Evolutionary conservation across 2,797 vertebrate species (phyloP).

Genomic region (Gobio occitaniae): DNA sequence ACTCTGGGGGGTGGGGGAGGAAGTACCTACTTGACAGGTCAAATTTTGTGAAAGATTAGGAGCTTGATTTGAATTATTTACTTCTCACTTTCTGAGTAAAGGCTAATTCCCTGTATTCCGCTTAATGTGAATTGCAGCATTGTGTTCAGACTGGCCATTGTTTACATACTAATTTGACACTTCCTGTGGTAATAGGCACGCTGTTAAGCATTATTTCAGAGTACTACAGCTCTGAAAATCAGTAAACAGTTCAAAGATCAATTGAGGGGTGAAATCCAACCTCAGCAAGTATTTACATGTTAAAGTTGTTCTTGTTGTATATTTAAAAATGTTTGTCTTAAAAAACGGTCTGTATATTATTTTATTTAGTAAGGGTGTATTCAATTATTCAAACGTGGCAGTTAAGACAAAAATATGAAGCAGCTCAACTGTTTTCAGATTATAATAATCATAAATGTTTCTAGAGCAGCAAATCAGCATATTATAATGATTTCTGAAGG

Average conservation of each 20-base stretch:
- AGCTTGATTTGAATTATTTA: not conserved
- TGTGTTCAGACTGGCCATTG: not conserved
- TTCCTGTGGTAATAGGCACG: conserved; percentile 8
- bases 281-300: not conserved
- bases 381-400: not conserved
- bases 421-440: not conserved
- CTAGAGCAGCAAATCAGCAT: not conserved
- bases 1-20: not conserved
- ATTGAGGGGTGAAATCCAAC: not conserved
- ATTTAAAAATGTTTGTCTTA: not conserved
- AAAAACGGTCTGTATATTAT: no score
- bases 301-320: not conserved
- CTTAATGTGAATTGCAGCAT: not conserved
- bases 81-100: not conserved
- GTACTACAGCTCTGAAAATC: not conserved
- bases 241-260: conserved; percentile 16
- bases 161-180: not conserved
- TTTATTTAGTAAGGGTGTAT: not conserved
- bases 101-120: not conserved
- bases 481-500: not conserved
- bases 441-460: not conserved
- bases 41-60: conserved; percentile 24
- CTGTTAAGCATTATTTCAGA: conserved; percentile 10
- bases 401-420: not conserved
- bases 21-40: not conserved